Evolutionary conservation across 2,888 invertebrate genomes (phyloP), one percentile per base, ranked within the genome.

Genomic region (Chaetoderma sp.): DNA sequence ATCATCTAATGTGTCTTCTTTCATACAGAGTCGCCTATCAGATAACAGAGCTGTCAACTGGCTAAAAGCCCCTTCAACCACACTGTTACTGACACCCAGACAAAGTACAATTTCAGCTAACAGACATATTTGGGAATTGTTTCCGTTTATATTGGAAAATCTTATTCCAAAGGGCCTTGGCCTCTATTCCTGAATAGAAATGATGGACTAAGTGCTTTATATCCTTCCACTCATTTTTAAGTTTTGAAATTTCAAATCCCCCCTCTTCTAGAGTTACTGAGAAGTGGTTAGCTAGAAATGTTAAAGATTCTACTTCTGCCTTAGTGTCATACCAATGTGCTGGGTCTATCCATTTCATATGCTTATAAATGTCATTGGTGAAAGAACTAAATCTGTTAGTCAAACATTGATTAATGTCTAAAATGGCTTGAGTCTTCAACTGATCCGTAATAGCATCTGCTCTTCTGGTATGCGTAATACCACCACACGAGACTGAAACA

Each of bases 41-140:
- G 44, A n/a, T 23, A 57, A 32, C 58, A 57, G 23, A 13, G 30
- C 33, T 16, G 58, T 57, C 25, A 57, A 28, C 5, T 57, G 58
- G 23, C 42, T 44, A 28, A 57, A 57, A 8, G 21, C 42, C 23
- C 18, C 28, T 23, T 57, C 58, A 4, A 57, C 45, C 25, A 44
- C 13, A 21, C 58, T 42, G 28, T 57, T 57, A 30, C 21, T 57
- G 21, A 36, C 6, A 4, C 44, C 42, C 18, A 57, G 23, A 18
- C 27, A 44, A 13, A 57, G 28, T n/a, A 57, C 42, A n/a, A 44
- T 5, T 25, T 57, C 45, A n/a, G 21, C 58, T 21, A 57, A 13
- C 5, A 57, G 6, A 30, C 23, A 44, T 4, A 36, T 57, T 57
- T 57, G 58, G 58, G 45, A 57, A 57, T 4, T 10, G 5, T n/a